These are phyloP conservation scores for Hipparchia sbordonii DNA, from an alignment of 2,888 invertebrate species.

Conservation along the genomic window DNA sequence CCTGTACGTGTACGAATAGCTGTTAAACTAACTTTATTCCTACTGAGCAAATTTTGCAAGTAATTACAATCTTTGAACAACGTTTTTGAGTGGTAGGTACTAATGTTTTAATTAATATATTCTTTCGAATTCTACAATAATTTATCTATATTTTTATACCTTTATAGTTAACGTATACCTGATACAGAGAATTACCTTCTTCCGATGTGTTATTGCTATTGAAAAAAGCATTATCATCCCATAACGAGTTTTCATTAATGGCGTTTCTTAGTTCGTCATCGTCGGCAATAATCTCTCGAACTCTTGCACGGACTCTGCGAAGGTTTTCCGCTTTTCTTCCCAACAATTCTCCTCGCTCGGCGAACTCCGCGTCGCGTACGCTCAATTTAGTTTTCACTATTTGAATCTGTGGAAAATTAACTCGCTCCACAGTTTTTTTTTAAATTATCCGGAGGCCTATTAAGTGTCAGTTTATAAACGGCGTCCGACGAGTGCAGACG, in stretches of 20 bases:
- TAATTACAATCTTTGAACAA: no score
- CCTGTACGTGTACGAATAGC: no score
- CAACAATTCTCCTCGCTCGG: slow-evolving; percentile 56
- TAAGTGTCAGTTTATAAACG: no score
- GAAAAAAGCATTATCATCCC: slow-evolving; percentile 44
- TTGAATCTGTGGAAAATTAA: slow-evolving; percentile 54
- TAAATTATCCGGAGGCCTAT: no score
- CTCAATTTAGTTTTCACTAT: slow-evolving; percentile 67
- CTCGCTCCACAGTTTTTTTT: no score
- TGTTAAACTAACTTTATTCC: no score
- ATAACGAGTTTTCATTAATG: slow-evolving; percentile 46
- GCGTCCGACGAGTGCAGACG: no score
- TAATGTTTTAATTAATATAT: no score
- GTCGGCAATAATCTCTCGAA: slow-evolving; percentile 57
- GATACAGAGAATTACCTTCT: slow-evolving; percentile 49
- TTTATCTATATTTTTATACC: no score
- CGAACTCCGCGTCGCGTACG: slow-evolving; percentile 61
- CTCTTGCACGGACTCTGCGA: slow-evolving; percentile 56
- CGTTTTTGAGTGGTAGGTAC: no score
- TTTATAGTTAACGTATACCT: neutral
- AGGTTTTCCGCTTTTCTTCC: slow-evolving; percentile 56
- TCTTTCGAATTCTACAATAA: no score
- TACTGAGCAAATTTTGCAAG: no score
- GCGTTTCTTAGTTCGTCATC: slow-evolving; percentile 54
- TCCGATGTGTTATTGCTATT: slow-evolving; percentile 47